Conservation (phyloP, 2,797 vertebrate species). For the Lacerta agilis region DNA sequence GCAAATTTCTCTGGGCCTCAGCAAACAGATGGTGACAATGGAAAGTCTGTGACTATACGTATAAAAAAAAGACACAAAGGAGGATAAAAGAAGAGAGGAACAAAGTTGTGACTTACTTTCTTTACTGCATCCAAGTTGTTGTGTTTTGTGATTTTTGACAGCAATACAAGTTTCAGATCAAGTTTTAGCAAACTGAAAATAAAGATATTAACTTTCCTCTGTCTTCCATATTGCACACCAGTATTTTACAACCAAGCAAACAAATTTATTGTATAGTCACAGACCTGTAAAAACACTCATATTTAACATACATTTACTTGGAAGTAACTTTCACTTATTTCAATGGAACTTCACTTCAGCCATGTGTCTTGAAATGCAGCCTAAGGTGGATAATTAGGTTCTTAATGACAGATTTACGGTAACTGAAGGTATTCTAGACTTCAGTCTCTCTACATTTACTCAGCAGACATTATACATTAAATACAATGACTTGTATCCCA, state of each 20-base stretch:
- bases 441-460: background rate
- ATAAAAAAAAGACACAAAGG: slow-evolving; percentile 30
- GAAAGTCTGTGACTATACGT: slow-evolving; percentile 10
- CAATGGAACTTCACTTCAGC: background rate
- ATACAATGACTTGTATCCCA: background rate
- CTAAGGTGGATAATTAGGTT: background rate
- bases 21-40: slow-evolving; percentile 33
- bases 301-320: background rate
- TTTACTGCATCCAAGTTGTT: background rate
- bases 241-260: background rate
- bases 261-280: too few relatives aligned
- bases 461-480: background rate
- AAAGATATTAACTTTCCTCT: background rate
- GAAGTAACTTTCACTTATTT: background rate
- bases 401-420: background rate
- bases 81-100: background rate
- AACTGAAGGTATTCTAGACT: background rate
- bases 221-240: background rate
- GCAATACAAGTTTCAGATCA: background rate
- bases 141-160: background rate
- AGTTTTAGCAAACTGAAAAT: background rate
- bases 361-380: background rate
- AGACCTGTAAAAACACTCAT: too few relatives aligned
- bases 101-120: background rate
- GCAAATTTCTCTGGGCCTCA: background rate